phyloP scores from a whole-genome alignment of 2,113 vertebrate genomes.

The Mormyrus iriodes region DNA sequence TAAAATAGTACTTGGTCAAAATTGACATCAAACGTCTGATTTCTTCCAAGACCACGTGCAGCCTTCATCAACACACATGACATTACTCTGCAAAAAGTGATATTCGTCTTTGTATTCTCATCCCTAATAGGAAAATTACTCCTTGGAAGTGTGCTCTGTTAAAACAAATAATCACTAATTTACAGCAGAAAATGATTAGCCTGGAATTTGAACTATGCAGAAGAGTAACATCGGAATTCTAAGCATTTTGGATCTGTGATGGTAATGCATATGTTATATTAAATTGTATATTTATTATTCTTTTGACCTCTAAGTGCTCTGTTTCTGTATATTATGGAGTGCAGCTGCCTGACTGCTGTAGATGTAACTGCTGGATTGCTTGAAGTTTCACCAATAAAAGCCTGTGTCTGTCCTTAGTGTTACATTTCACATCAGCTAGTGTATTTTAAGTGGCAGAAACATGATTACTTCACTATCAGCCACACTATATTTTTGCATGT shows the following conservation, averaged over 20 bases:
- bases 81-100: neutral
- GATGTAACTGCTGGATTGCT: neutral
- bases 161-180: neutral
- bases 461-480: neutral
- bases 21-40: neutral
- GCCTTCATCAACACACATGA: neutral
- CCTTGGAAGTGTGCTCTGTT: neutral
- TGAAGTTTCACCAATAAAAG: slow-evolving; percentile 1
- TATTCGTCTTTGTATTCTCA: neutral
- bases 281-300: neutral
- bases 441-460: slow-evolving; percentile 4
- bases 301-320: slow-evolving; percentile 9
- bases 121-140: slow-evolving; percentile 4
- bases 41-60: neutral
- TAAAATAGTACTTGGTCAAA: neutral
- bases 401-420: neutral
- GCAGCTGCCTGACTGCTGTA: neutral
- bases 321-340: neutral
- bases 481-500: neutral
- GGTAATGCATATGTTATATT: neutral
- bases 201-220: slow-evolving; percentile 8
- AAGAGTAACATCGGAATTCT: neutral
- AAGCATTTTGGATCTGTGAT: neutral
- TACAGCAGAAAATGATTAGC: slow-evolving; percentile 6
- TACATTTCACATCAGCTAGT: neutral